Evolutionary conservation across 2,888 invertebrate species (phyloP), one percentile per base, ranked within the genome.

Genomic region (Nymphalis polychloros): DNA sequence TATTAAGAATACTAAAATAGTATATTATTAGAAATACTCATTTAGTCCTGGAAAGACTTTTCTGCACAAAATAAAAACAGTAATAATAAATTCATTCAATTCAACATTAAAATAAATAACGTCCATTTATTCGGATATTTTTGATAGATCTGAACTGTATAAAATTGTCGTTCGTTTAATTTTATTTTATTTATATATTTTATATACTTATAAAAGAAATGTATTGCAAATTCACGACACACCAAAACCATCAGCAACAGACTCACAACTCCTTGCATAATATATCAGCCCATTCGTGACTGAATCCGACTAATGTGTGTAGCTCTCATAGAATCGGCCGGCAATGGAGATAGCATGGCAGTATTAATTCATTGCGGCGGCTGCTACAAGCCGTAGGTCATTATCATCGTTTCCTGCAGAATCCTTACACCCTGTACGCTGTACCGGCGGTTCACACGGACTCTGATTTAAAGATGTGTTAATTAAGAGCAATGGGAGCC

Each of bases 281-380:
- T 65, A 17, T 31, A 60, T 60, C 72, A 72, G 76, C 73, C 72
- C 75, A 77, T 79, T 89, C 90, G 88, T 90, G 89, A 89, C 86
- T 82, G 74, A 78, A 77, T 75, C 78, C 75, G 74, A 76, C 84
- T 84, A 88, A 85, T 85, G 85, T 85, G 84, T 85, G 84, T 82
- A 83, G 73, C 79, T 76, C 72, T 76, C 80, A 81, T 79, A 80
- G 83, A 82, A 86, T 82, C 78, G 78, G 80, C 82, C 83, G 79
- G 84, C 86, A 84, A 87, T 88, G 85, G 85, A 90, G 90, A 90
- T 89, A 89, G 84, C 84, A 82, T 81, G 83, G 79, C 85, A 84
- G 84, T 87, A 89, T 89, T 89, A 89, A 91, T 90, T 90, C 90
- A 90, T 88, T 86, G 88, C 76, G 77, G 76, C 77, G 77, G 77